phyloP scores from a whole-genome alignment of 2,888 invertebrate species.

The Iselma pallidipennis region DNA sequence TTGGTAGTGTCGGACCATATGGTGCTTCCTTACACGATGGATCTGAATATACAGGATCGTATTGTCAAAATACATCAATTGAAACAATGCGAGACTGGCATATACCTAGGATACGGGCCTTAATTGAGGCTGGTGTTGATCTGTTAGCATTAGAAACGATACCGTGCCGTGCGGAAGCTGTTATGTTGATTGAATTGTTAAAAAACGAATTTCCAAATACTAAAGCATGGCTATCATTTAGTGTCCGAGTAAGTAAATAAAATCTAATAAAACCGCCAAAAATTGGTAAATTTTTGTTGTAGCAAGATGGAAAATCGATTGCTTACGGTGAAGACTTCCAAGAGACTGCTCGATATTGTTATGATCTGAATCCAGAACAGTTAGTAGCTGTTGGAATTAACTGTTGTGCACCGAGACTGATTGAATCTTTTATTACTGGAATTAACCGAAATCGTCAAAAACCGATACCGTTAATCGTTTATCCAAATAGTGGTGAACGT shows the following conservation, averaged over 20 bases:
- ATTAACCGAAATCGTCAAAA: conserved; percentile 58
- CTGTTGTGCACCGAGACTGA: conserved; percentile 74
- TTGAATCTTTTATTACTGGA: conserved; percentile 64
- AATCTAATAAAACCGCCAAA: not conserved
- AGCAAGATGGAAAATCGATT: conserved; percentile 65
- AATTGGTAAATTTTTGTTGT: conserved; percentile 22
- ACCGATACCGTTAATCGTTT: conserved; percentile 78
- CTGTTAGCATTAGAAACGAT: conserved; percentile 90
- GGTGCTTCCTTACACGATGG: conserved; percentile 89
- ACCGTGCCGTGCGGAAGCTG: conserved; percentile 82
- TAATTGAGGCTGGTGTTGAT: conserved; percentile 82
- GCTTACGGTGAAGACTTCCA: conserved; percentile 82
- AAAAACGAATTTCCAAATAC: conserved; percentile 72
- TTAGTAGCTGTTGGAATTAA: conserved; percentile 88
- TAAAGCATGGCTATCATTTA: conserved; percentile 88
- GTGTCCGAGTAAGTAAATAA: conserved; percentile 70
- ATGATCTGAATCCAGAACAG: conserved; percentile 64
- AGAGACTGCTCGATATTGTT: conserved; percentile 72
- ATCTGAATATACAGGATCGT: conserved; percentile 91
- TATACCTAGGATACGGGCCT: conserved; percentile 74
- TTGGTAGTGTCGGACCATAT: conserved; percentile 91
- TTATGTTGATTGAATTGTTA: conserved; percentile 77
- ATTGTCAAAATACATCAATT: conserved; percentile 67
- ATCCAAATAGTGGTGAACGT: conserved; percentile 90
- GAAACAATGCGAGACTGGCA: conserved; percentile 81